Evolutionary conservation across 2,888 invertebrate genomes (phyloP), one percentile per base, ranked within the genome.

Genomic region (Dolichopus griseipennis): DNA sequence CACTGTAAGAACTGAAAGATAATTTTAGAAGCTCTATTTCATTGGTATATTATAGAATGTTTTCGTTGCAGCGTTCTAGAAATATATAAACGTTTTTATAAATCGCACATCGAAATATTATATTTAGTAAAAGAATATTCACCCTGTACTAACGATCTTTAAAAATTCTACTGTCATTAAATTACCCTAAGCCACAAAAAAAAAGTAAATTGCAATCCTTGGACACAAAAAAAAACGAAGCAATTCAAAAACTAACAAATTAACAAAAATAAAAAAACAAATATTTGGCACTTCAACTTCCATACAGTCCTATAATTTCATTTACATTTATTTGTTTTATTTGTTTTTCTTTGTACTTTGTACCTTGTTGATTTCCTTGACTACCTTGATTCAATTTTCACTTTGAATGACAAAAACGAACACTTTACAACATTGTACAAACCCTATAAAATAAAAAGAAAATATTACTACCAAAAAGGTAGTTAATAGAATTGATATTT

Each of bases 261-360:
- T 52, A 52, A 52, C 8, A 52, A 9, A 5, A 27, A 27, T 4
- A 27, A 27, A 15, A 52, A 18, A 52, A 52, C 52, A 52, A 52
- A 52, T 52, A 52, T 52, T 52, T 52, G 52, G 52, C 52, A 52
- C 52, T 52, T n/a, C 52, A 18, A 52, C 18, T 52, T 52, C 52
- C n/a, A 52, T 18, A 52, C 18, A 52, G n/a, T 18, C 15, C 52
- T 52, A 37, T 37, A 37, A 37, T 52, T 52, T n/a, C 15, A 2
- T 52, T 52, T 52, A 12, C 15, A 4, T 52, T 52, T 52, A 52
- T 52, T 52, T 12, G 9, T 52, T 52, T 52, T 43, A 15, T 9
- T 9, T 43, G 3, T 52, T 52, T 52, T n/a, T 52, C 2, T 12
- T 52, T 18, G 52, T 12, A 15, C 18, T 52, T 52, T 52, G 9